phyloP scores from a whole-genome alignment of 2,113 vertebrate genomes.

The Dasyornis broadbenti region DNA sequence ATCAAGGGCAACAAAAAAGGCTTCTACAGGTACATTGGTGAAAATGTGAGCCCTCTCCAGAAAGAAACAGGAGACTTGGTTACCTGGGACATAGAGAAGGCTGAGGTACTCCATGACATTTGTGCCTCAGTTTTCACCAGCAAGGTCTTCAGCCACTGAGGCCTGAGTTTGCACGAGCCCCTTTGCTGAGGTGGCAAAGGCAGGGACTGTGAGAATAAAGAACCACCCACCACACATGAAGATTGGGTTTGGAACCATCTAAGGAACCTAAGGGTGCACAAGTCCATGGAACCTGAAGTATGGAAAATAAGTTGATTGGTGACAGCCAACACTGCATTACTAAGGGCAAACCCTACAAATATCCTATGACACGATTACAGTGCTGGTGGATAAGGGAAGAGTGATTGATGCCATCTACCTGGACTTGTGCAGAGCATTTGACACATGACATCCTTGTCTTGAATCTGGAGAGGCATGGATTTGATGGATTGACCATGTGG shows the following conservation, averaged over 20 bases:
- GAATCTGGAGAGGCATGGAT: background rate
- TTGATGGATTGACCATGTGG: background rate
- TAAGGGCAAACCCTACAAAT: background rate
- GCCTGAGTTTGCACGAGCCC: fast-evolving
- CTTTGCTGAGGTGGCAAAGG: background rate
- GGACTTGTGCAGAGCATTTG: background rate
- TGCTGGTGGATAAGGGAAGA: background rate
- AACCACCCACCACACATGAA: background rate
- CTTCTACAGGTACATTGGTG: background rate
- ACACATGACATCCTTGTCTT: background rate
- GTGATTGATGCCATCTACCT: background rate
- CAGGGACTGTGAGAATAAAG: background rate
- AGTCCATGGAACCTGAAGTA: background rate
- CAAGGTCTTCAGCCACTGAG: background rate
- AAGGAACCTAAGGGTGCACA: background rate
- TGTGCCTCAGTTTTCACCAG: background rate
- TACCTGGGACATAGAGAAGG: background rate
- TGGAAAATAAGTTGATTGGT: background rate
- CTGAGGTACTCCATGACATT: background rate
- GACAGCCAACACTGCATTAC: background rate
- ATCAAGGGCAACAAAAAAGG: background rate
- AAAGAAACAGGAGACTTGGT: background rate
- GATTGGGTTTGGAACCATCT: background rate
- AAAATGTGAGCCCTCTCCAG: background rate
- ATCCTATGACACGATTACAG: background rate